Percentiles rank a stretch among this genome's conserved stretches.
Evolutionary conservation across 2,888 invertebrate species (phyloP).

Genomic region (Petrolisthes manimaculis): DNA sequence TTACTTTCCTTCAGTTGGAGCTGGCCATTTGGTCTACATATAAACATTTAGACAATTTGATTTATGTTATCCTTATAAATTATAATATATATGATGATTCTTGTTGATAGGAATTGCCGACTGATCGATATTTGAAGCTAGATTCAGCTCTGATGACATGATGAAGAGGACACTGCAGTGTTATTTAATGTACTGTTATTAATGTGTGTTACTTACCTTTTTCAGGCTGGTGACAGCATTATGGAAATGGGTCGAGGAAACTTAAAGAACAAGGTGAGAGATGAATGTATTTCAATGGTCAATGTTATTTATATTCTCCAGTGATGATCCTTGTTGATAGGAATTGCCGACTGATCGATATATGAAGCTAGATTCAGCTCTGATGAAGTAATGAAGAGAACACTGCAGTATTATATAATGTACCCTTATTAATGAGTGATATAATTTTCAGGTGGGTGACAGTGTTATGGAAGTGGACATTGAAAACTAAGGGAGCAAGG

Average conservation of each 20-base stretch:
- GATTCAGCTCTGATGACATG: not conserved
- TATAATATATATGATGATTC: conserved; percentile 25
- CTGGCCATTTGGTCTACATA: no score
- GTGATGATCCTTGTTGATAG: not conserved
- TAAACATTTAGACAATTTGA: not conserved
- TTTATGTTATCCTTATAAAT: not conserved
- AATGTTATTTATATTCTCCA: not conserved
- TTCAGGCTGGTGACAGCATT: not conserved
- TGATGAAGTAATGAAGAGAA: not conserved
- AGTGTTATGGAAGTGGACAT: no score
- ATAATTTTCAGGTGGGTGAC: no score
- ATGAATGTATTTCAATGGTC: no score
- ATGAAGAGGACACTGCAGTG: no score
- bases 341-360: not conserved
- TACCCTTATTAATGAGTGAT: no score
- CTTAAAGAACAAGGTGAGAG: no score
- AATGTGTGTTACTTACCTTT: no score
- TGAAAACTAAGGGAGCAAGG: no score
- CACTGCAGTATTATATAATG: not conserved
- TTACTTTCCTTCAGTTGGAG: no score
- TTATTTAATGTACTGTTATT: no score
- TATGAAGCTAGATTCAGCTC: not conserved
- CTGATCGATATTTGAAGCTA: conserved; percentile 45
- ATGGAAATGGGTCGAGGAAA: not conserved
- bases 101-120: conserved; percentile 49